Percentiles rank a stretch among this genome's conserved stretches.
phyloP scores from a whole-genome alignment of 2,797 vertebrate species.

The Crenuchus spilurus region DNA sequence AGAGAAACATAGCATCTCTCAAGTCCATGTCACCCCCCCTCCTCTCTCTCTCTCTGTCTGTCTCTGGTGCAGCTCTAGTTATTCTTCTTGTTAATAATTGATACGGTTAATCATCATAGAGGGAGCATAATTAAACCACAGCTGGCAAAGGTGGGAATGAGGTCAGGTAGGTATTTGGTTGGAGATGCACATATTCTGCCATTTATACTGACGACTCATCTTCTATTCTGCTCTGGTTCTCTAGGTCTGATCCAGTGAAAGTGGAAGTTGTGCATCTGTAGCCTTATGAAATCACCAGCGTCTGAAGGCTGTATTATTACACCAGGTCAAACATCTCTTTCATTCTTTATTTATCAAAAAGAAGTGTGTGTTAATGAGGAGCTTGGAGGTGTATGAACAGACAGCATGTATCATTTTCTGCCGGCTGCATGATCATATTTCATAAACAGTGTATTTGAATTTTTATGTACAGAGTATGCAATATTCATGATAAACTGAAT shows the following conservation, averaged over 20 bases:
- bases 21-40: slow-evolving; percentile 37
- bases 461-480: slow-evolving; percentile 83
- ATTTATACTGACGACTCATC: background rate
- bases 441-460: slow-evolving; percentile 83
- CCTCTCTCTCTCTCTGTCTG: background rate
- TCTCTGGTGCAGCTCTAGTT: slow-evolving; percentile 30
- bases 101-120: slow-evolving; percentile 47
- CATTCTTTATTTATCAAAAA: slow-evolving; percentile 75
- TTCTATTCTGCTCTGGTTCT: background rate
- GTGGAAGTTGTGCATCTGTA: background rate
- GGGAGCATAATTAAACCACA: slow-evolving; percentile 47
- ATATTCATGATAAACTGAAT: slow-evolving; percentile 85
- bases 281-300: slow-evolving; percentile 26
- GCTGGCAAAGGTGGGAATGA: slow-evolving; percentile 35
- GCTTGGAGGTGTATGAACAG: slow-evolving; percentile 62
- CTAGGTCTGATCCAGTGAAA: background rate
- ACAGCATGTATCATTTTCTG: slow-evolving; percentile 75
- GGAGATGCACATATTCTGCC: background rate
- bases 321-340: slow-evolving; percentile 67
- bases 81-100: slow-evolving; percentile 46
- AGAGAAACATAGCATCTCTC: slow-evolving; percentile 51
- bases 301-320: slow-evolving; percentile 61
- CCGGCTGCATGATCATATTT: slow-evolving; percentile 83
- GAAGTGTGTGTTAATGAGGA: slow-evolving; percentile 63
- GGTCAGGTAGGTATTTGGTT: slow-evolving; percentile 2